These are phyloP conservation scores for Drosophila mayaguana DNA, from an alignment of 2,888 invertebrate genomes.

Conservation along the genomic window DNA sequence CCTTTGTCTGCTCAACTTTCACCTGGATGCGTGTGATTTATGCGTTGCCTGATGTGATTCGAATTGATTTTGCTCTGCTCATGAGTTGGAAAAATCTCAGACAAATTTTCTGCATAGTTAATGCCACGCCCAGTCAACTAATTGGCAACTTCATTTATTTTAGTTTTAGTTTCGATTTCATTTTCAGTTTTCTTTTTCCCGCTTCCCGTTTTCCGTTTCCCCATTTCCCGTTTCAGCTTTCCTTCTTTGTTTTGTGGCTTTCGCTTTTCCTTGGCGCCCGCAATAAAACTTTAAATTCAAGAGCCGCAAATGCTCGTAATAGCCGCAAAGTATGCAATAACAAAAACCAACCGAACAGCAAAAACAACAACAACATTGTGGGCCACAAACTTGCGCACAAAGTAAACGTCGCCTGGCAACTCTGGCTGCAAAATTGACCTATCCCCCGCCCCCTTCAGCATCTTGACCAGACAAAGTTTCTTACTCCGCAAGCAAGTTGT, in stretches of 20 bases:
- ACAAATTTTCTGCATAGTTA: constrained; percentile 46
- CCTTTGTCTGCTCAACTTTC: constrained; percentile 30
- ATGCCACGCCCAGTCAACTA: constrained; percentile 18
- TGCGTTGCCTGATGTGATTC: constrained; percentile 61
- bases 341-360: constrained; percentile 28
- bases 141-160: constrained; percentile 44
- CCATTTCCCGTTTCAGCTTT: neutral
- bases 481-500: constrained; percentile 15
- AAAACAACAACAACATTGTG: constrained; percentile 22
- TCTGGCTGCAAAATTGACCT: constrained; percentile 28
- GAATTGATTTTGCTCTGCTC: constrained; percentile 64
- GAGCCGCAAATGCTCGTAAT: constrained; percentile 60
- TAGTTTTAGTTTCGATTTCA: constrained; percentile 21
- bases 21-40: constrained; percentile 62
- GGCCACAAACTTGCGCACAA: constrained; percentile 46
- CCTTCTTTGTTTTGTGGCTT: constrained; percentile 6
- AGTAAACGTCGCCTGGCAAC: constrained; percentile 44
- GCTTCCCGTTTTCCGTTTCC: neutral
- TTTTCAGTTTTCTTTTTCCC: constrained; percentile 8
- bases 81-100: constrained; percentile 56
- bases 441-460: constrained; percentile 7
- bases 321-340: constrained; percentile 70
- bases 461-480: constrained; percentile 55
- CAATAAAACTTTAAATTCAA: constrained; percentile 66
- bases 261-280: constrained; percentile 30